Percentiles rank a stretch among this genome's conserved stretches.
These are phyloP conservation scores for Chironex yamaguchii DNA, from an alignment of 30 jellyfish, hydroid and myxozoan genomes.

Conservation along the genomic window DNA sequence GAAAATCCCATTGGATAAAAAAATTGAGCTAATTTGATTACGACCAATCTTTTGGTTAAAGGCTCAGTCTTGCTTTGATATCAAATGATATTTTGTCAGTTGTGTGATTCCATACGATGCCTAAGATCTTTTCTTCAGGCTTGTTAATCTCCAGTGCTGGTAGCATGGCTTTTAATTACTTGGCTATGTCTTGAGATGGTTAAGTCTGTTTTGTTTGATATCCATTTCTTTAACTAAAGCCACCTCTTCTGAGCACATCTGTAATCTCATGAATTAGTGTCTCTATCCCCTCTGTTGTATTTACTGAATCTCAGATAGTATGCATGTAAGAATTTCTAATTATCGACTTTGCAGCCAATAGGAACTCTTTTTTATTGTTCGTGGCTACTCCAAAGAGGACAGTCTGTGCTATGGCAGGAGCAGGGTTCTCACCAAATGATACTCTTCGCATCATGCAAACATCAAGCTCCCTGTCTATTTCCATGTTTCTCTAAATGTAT, in stretches of 20 bases:
- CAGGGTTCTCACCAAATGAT: constrained; percentile 77
- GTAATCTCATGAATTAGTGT: neutral
- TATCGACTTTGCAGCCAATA: constrained; percentile 26
- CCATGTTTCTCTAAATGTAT: constrained; percentile 64
- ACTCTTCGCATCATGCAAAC: constrained; percentile 47
- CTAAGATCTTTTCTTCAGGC: constrained; percentile 34
- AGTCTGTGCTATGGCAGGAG: constrained; percentile 70
- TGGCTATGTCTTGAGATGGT: too few species aligned
- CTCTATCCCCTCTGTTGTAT: neutral
- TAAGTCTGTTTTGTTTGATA: neutral
- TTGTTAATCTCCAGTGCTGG: neutral
- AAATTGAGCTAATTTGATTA: neutral
- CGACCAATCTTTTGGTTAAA: neutral
- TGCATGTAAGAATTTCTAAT: constrained; percentile 12
- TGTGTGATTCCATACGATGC: constrained; percentile 11
- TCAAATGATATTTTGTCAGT: neutral
- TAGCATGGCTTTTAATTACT: too few species aligned
- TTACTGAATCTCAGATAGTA: constrained; percentile 5
- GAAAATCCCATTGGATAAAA: constrained; percentile 1
- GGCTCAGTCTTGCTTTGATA: neutral
- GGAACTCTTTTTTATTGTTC: neutral
- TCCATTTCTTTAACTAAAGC: constrained; percentile 2
- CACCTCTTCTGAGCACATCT: neutral
- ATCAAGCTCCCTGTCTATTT: constrained; percentile 38
- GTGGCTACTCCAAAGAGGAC: constrained; percentile 51